phyloP scores from a whole-genome alignment of 2,888 invertebrate genomes.

The Conus canariensis region DNA sequence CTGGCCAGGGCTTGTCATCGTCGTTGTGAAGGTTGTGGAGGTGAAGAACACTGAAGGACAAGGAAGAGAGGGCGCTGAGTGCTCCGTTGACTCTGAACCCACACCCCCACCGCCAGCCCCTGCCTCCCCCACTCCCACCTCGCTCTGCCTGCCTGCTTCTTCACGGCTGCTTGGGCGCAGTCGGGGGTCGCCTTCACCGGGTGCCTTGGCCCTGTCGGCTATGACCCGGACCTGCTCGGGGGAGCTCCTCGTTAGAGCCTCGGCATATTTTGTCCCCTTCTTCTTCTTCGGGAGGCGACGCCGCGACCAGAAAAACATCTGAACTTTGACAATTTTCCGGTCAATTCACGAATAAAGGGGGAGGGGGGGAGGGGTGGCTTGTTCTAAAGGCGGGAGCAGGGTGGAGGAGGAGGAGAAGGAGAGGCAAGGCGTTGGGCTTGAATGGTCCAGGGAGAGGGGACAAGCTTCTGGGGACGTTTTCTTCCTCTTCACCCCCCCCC shows the following conservation, averaged over 20 bases:
- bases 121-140: background rate
- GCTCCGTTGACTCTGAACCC: background rate
- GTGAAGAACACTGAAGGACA: background rate
- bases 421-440: constrained; percentile 25
- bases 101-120: background rate
- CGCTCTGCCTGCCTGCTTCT: background rate
- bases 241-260: constrained; percentile 32
- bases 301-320: constrained; percentile 35
- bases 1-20: background rate
- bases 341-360: constrained; percentile 42
- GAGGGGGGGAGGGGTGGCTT: background rate
- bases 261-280: constrained; percentile 27
- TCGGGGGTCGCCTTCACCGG: constrained; percentile 22
- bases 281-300: background rate
- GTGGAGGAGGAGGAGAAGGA: background rate
- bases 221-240: constrained; percentile 11
- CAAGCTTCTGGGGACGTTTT: constrained; percentile 29
- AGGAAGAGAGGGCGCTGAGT: constrained; percentile 19
- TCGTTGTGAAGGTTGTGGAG: background rate
- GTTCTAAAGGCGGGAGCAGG: background rate
- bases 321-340: constrained; percentile 44
- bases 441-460: background rate
- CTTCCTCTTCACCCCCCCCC: background rate
- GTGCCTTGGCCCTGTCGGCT: constrained; percentile 14
- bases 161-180: constrained; percentile 26